These are phyloP conservation scores for Salpingus planirostris DNA, from an alignment of 2,888 invertebrate species.

Conservation along the genomic window DNA sequence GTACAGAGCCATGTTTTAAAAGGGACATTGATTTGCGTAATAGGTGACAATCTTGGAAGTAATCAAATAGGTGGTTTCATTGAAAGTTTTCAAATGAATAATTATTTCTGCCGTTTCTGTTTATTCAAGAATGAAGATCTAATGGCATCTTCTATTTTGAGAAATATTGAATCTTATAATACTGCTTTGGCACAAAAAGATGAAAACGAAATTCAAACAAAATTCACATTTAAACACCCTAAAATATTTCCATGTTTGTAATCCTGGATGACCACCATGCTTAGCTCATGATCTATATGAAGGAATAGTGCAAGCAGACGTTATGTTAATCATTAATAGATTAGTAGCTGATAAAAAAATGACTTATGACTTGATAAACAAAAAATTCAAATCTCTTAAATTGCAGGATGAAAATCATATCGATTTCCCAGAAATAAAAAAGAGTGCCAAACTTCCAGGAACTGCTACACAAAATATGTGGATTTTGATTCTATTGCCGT, in stretches of 20 bases:
- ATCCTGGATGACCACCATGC: background rate
- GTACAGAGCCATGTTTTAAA: conserved; percentile 7
- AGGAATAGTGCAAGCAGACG: conserved; percentile 15
- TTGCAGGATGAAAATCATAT: background rate
- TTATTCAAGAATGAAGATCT: background rate
- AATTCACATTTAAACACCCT: conserved; percentile 16
- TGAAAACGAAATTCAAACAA: conserved; percentile 8
- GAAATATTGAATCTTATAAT: background rate
- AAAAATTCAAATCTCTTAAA: background rate
- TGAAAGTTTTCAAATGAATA: conserved; percentile 17
- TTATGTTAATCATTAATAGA: conserved; percentile 14
- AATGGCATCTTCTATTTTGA: background rate
- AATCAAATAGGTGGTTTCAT: conserved; percentile 21
- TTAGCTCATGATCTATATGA: conserved; percentile 10
- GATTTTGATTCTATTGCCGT: background rate
- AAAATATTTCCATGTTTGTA: conserved; percentile 14
- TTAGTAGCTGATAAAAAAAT: conserved; percentile 8
- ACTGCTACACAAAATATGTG: background rate
- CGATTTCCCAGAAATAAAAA: background rate
- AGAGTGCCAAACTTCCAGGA: background rate
- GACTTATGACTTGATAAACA: background rate
- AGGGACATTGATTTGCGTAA: conserved; percentile 20
- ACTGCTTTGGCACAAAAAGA: background rate
- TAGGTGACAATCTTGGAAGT: conserved; percentile 17
- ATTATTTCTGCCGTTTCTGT: background rate